A percentile compares a stretch with the other conserved stretches of the same genome.
phyloP scores from a whole-genome alignment of 23 tunicate genomes.

The Phallusia fumigata region DNA sequence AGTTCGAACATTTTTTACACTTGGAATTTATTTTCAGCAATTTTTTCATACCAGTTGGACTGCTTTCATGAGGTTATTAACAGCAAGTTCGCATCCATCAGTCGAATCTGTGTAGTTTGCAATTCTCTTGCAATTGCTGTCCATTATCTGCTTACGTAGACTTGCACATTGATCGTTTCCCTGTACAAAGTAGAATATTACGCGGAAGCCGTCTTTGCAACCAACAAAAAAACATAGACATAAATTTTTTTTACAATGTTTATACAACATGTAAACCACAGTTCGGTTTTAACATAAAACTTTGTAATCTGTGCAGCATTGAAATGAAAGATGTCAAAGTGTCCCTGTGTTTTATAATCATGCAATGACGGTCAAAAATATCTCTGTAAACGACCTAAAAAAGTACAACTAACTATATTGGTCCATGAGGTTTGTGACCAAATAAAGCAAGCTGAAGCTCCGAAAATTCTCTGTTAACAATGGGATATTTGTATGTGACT shows the following conservation, averaged over 20 bases:
- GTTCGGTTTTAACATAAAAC: too few species aligned
- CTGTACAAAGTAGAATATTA: background rate
- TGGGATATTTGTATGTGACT: too few species aligned
- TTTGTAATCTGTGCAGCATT: too few species aligned
- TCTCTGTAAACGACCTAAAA: too few species aligned
- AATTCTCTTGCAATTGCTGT: background rate
- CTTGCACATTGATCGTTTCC: background rate
- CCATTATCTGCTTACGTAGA: background rate
- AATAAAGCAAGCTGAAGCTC: too few species aligned
- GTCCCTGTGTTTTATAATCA: too few species aligned
- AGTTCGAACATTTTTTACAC: background rate
- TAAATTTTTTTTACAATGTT: background rate
- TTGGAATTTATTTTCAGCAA: background rate
- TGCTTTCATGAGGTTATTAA: constrained; percentile 36
- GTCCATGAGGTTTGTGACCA: too few species aligned
- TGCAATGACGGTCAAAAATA: too few species aligned
- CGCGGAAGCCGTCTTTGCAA: background rate
- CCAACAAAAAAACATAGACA: background rate
- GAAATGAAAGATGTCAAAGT: too few species aligned
- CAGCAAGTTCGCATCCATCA: constrained; percentile 22
- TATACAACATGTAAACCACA: too few species aligned
- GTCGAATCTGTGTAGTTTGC: background rate
- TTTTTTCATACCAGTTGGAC: constrained; percentile 23
- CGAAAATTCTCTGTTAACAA: too few species aligned
- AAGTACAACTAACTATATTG: too few species aligned